A percentile compares a stretch with the other conserved stretches of the same genome.
phyloP scores from a whole-genome alignment of 2,113 vertebrate genomes.

The Psilopogon haemacephalus region DNA sequence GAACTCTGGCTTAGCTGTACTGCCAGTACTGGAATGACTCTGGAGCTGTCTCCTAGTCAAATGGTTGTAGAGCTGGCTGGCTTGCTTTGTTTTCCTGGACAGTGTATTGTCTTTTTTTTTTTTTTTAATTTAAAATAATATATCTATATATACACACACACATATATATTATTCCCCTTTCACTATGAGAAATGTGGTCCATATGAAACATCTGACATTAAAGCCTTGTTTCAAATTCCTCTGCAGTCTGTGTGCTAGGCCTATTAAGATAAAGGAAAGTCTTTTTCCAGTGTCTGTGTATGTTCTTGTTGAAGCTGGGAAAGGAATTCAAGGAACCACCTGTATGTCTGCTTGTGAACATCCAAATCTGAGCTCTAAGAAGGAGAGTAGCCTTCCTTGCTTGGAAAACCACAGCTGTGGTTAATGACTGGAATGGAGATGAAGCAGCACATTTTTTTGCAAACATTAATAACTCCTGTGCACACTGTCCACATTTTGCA shows the following conservation, averaged over 20 bases:
- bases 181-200: constrained; percentile 24
- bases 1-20: constrained; percentile 64
- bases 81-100: constrained; percentile 60
- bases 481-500: constrained; percentile 47
- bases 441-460: constrained; percentile 42
- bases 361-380: constrained; percentile 16
- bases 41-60: constrained; percentile 42
- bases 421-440: constrained; percentile 35
- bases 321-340: constrained; percentile 32
- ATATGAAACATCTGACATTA: constrained; percentile 22
- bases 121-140: not conserved
- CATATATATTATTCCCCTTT: not conserved
- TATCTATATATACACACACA: not conserved
- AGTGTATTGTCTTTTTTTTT: not conserved
- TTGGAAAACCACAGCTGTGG: constrained; percentile 44
- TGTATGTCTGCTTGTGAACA: not conserved
- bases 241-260: not conserved
- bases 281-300: not conserved
- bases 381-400: not conserved
- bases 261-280: constrained; percentile 7
- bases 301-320: not conserved
- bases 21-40: constrained; percentile 60
- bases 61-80: constrained; percentile 35
- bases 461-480: constrained; percentile 49
- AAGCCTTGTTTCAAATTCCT: constrained; percentile 6